Base-by-base conservation (phyloP, 2,797 vertebrate species). In the Uromys caudimaculatus region DNA sequence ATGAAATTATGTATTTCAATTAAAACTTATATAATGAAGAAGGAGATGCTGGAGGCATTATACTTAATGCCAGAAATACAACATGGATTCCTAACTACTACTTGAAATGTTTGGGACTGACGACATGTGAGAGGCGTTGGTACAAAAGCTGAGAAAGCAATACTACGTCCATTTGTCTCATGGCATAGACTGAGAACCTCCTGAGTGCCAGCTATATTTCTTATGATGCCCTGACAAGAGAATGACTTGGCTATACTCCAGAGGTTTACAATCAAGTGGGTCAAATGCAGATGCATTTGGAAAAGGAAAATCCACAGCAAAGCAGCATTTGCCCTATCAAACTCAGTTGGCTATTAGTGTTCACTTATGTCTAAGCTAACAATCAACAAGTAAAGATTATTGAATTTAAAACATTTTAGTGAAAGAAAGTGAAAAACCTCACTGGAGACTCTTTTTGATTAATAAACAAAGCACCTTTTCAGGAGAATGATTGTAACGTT, bases 1-100 rank as follows among this genome's bases (percentile, higher is more conserved):
- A 41, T 91, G 89, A 94, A 95, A 73, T n/a, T 50, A 27, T 62
- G 32, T 71, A 56, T 87, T 58, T 60, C n/a, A 82, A 83, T 29
- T 73, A 56, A 50, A 90, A 93, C 60, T n/a, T 50, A 38, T 41
- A 44, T 78, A n/a, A 38, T 90, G 23, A 69, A 83, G 84, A 94
- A 3, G 13, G 5, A 89, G 87, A 11, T 47, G 54, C 13, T 77
- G 69, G 23, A 79, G 38, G 12, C 69, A 71, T 56, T 84, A 32
- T 10, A 71, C 0, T n/a, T 83, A 76, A 89, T 81, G 16, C 58
- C 23, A 83, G 50, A 93, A 93, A 52, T 89, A 8, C 7, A 50
- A 58, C 12, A 27, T 12, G 16, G 52, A 77, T 82, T 19, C 3
- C 60, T 12, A 50, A 29, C 3, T n/a, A 6, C 78, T 73, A 14